A percentile compares a stretch with the other conserved stretches of the same genome.
Evolutionary conservation across 2,797 vertebrate species (phyloP).

Genomic region (Eleutherodactylus coqui): DNA sequence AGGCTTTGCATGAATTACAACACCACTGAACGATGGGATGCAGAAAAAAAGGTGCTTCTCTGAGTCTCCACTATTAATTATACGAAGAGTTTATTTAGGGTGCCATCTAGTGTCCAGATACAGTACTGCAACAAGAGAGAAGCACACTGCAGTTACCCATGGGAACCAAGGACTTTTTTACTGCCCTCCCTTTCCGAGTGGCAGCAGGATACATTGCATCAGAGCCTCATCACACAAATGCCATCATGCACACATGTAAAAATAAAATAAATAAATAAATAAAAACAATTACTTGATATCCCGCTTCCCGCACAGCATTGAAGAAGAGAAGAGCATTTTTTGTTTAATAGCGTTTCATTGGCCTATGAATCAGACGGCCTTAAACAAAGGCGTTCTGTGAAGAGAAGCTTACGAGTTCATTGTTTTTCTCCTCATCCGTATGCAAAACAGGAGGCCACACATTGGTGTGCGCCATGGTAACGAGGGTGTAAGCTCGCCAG

Average conservation of each 20-base stretch:
- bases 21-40: neutral
- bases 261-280: neutral
- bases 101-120: slow-evolving; percentile 65
- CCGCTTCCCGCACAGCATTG: too few species aligned
- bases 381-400: slow-evolving; percentile 76
- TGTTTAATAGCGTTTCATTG: slow-evolving; percentile 64
- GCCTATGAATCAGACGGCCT: slow-evolving; percentile 68
- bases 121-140: neutral
- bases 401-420: slow-evolving; percentile 69
- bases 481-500: slow-evolving; percentile 70
- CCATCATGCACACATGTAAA: slow-evolving; percentile 40
- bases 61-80: slow-evolving; percentile 3
- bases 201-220: slow-evolving; percentile 56
- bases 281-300: too few species aligned
- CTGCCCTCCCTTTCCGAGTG: neutral
- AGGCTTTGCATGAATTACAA: slow-evolving; percentile 43
- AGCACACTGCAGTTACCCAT: slow-evolving; percentile 26
- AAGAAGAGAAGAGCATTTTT: slow-evolving; percentile 34
- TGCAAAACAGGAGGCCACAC: slow-evolving; percentile 73
- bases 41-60: neutral
- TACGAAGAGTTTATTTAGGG: slow-evolving; percentile 48
- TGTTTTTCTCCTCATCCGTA: slow-evolving; percentile 74
- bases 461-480: slow-evolving; percentile 74
- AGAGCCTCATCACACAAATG: neutral
- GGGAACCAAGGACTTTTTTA: slow-evolving; percentile 47